Evolutionary conservation across 2,113 vertebrate species (phyloP), one percentile per base, ranked within the genome.

Genomic region (Saimiri boliviensis): DNA sequence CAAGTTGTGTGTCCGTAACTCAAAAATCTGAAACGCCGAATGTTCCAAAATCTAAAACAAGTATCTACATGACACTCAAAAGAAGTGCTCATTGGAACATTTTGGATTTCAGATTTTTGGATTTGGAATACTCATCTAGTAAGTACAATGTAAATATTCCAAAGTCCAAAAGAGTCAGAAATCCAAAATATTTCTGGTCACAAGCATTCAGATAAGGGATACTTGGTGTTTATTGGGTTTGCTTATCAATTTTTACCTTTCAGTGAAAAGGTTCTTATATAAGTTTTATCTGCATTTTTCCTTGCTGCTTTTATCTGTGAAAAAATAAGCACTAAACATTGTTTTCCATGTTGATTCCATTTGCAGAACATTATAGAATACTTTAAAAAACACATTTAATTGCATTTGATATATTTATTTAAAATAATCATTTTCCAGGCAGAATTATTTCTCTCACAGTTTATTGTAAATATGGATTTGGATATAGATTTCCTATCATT

Each of bases 361-460:
- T 83, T 96, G 35, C 10, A 71, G 91, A 91, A 70, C 9, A 21
- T 47, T 54, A 73, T 45, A 93, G 45, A 42, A n/a, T 97, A 74
- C n/a, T 96, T 94, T 89, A 49, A 0, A 52, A 96, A 93, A 63
- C 6, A 60, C 30, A 84, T 56, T 40, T 82, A 92, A 85, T 63
- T 82, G 20, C 8, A 85, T 80, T 92, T 81, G 85, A 73, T 45
- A 17, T 81, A 17, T 93, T 95, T 87, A 52, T 73, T 96, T 97
- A 81, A 96, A 97, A 86, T 89, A 88, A 87, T 42, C 32, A 89
- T 56, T 93, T 91, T 96, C 27, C 45, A 71, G 47, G 89, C 42
- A 97, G 32, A 90, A 87, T 84, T n/a, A 23, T 35, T 89, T 92
- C 12, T 95, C 14, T 73, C 19, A 17, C 40, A 82, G 27, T 40